Evolutionary conservation across 2,113 vertebrate species (phyloP), one percentile per base, ranked within the genome.

Genomic region (Eretmochelys imbricata): DNA sequence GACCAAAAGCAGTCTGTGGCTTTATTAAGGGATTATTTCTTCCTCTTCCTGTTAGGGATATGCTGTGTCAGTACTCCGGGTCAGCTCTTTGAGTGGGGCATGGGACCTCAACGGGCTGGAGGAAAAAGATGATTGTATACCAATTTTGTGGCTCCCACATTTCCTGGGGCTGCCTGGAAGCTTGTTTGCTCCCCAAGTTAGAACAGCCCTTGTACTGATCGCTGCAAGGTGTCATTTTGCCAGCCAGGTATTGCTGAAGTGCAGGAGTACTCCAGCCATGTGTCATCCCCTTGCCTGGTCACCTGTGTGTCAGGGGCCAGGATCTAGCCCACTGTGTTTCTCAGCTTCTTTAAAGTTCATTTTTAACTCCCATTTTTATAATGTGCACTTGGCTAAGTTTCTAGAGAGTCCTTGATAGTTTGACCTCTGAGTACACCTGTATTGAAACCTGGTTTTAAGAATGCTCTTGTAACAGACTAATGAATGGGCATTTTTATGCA

Each of bases 381-480:
- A 92, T 51, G 59, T 85, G 65, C 2, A 0, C 80, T 89, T 54
- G 80, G 69, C 59, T 57, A 24, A 51, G 6, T 27, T 86, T 91
- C 88, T 88, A 13, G 22, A 81, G 87, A 27, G 51, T 81, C 80
- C 31, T 2, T 89, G 84, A 81, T 91, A 90, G 83, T 51, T n/a
- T 92, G 89, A 90, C 89, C 95, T 96, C 85, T 83, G 57, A 0
- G 0, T 93, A 94, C 54, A 92, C 84, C 89, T 90, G 50, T 54
- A 87, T 87, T 93, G 89, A 91, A 75, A 75, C n/a, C 80, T 17
- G 88, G 88, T 81, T 59, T 91, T 87, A 91, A 87, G 92, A 96
- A 89, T 31, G 25, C 51, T 31, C 25, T 27, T 48, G 54, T 93
- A 79, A 89, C 55, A 65, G 72, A 84, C 91, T 65, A 29, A 82